phyloP scores from a whole-genome alignment of 1,140 invertebrate genomes.

The Euglossa dilemma region DNA sequence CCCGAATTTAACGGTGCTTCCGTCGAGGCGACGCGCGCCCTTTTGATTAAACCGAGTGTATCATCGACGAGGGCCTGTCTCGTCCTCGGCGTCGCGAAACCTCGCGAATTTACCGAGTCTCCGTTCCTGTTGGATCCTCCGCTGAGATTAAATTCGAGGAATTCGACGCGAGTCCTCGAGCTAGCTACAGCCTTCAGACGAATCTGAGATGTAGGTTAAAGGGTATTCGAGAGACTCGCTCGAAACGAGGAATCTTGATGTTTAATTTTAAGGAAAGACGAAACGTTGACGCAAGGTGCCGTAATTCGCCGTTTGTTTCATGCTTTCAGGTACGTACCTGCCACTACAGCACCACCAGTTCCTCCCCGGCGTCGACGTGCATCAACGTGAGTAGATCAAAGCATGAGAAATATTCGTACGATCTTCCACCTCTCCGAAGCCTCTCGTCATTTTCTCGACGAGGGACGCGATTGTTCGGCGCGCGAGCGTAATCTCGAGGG shows the following conservation, averaged over 20 bases:
- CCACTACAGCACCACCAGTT: neutral
- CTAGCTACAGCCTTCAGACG: too few relatives aligned
- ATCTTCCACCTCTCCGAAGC: too few relatives aligned
- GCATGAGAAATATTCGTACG: slow-evolving; percentile 24
- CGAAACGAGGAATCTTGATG: too few relatives aligned
- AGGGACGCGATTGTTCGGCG: slow-evolving; percentile 26
- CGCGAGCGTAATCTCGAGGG: slow-evolving; percentile 37
- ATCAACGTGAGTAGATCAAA: slow-evolving; percentile 51
- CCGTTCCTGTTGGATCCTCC: too few relatives aligned
- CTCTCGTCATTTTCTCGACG: slow-evolving; percentile 13
- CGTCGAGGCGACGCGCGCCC: slow-evolving; percentile 20
- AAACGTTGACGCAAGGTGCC: too few relatives aligned
- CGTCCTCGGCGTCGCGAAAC: neutral
- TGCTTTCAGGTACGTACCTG: slow-evolving; percentile 22
- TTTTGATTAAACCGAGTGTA: slow-evolving; percentile 41
- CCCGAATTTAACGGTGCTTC: slow-evolving; percentile 25
- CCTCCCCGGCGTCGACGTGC: neutral
- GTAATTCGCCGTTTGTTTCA: neutral
- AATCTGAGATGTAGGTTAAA: too few relatives aligned
- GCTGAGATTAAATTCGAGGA: too few relatives aligned
- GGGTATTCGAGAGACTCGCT: too few relatives aligned
- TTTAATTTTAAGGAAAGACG: too few relatives aligned
- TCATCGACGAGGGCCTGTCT: slow-evolving; percentile 21
- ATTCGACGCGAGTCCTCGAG: too few relatives aligned
- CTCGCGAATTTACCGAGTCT: neutral